phyloP scores from a whole-genome alignment of 35 echinoderm and acorn worm species.

The Strongylocentrotus purpuratus region DNA sequence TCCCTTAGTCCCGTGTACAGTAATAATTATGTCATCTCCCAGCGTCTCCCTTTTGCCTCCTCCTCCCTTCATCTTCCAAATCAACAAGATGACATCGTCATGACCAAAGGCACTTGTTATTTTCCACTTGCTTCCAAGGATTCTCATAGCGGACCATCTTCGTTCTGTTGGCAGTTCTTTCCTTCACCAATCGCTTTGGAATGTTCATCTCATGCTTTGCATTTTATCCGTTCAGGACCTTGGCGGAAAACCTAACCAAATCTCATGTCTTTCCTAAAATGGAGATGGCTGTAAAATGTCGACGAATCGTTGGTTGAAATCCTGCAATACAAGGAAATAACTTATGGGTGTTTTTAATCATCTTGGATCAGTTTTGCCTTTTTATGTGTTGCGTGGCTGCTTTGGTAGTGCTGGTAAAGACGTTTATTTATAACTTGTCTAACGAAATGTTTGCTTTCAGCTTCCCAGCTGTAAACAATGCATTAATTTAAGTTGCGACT shows the following conservation, averaged over 20 bases:
- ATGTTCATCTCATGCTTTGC: background rate
- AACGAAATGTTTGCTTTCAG: too few relatives aligned
- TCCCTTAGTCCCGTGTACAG: constrained; percentile 49
- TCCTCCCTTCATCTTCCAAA: background rate
- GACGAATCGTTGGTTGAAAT: background rate
- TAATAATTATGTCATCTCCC: constrained; percentile 1
- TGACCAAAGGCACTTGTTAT: background rate
- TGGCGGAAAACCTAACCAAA: background rate
- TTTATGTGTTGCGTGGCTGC: background rate
- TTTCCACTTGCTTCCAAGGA: background rate
- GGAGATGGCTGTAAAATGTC: background rate
- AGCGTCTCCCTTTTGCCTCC: background rate
- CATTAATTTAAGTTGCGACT: too few relatives aligned
- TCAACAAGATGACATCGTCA: background rate
- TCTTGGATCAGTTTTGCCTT: background rate
- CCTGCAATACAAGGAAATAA: background rate
- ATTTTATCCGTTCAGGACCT: background rate
- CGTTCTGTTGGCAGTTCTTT: background rate
- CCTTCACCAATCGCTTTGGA: background rate
- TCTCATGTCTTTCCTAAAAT: background rate
- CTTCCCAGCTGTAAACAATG: too few relatives aligned
- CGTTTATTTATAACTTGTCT: background rate
- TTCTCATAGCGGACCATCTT: background rate
- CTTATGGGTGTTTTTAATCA: background rate
- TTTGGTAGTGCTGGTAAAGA: background rate